Conservation (phyloP, 1,140 invertebrate species). For the Sminthurides bifidus region DNA sequence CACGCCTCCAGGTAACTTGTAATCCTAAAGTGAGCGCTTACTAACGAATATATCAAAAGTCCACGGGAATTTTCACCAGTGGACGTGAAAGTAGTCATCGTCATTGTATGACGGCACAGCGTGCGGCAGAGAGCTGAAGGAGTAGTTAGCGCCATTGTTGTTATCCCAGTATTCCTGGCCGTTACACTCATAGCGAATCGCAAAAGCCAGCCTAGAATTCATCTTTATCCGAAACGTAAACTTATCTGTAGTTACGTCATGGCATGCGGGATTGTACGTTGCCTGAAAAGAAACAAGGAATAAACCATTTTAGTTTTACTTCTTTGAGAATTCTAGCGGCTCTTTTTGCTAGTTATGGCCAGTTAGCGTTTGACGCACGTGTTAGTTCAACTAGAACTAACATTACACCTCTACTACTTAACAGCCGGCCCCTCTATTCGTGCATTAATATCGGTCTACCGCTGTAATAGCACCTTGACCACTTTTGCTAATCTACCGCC, state of each 20-base stretch:
- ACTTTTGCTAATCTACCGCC: too few relatives aligned
- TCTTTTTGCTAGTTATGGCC: background rate
- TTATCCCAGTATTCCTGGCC: constrained; percentile 74
- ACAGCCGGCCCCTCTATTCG: too few relatives aligned
- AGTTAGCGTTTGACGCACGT: too few relatives aligned
- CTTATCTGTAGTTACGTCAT: constrained; percentile 79
- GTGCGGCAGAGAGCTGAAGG: constrained; percentile 11
- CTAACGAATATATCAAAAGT: background rate
- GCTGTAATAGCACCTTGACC: too few relatives aligned
- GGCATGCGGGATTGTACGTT: constrained; percentile 72
- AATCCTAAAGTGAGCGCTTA: too few relatives aligned
- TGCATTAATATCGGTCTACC: too few relatives aligned
- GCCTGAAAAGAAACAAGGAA: constrained; percentile 37
- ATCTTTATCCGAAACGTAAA: constrained; percentile 62
- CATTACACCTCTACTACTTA: too few relatives aligned
- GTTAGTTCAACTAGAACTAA: too few relatives aligned
- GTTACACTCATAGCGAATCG: constrained; percentile 66
- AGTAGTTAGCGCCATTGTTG: constrained; percentile 58
- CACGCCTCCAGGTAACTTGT: too few relatives aligned
- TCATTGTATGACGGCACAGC: background rate
- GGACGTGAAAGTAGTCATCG: background rate
- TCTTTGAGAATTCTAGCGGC: background rate
- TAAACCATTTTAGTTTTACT: constrained; percentile 13
- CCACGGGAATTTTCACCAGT: background rate
- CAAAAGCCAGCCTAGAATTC: constrained; percentile 65